Percentiles rank a stretch among this genome's conserved stretches.
phyloP scores from a whole-genome alignment of 35 echinoderm and acorn worm species.

The Ophiothrix spiculata region DNA sequence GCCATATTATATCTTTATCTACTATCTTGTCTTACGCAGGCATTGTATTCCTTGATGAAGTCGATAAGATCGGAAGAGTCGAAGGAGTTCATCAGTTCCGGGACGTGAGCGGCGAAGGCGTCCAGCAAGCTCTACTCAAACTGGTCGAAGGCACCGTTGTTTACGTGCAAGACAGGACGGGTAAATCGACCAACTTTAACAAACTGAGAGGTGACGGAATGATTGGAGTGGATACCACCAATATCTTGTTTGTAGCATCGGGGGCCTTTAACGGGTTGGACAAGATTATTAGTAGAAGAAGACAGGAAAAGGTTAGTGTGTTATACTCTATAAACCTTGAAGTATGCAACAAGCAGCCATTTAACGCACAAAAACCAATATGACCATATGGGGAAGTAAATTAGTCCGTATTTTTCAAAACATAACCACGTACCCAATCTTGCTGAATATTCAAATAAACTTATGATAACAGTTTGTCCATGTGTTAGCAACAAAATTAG shows the following conservation, averaged over 20 bases:
- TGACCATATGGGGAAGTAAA: too few species aligned
- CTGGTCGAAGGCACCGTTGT: slow-evolving; percentile 77
- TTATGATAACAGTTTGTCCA: too few species aligned
- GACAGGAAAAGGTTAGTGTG: slow-evolving; percentile 70
- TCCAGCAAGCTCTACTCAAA: slow-evolving; percentile 80
- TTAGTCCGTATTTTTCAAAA: too few species aligned
- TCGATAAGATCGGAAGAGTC: slow-evolving; percentile 88
- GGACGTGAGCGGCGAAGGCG: slow-evolving; percentile 75
- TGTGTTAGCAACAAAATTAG: too few species aligned
- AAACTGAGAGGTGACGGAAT: slow-evolving; percentile 68
- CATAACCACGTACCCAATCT: too few species aligned
- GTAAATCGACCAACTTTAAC: slow-evolving; percentile 1
- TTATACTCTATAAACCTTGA: too few species aligned
- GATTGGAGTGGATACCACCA: slow-evolving; percentile 77
- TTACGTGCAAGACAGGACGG: slow-evolving; percentile 80
- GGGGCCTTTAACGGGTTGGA: slow-evolving; percentile 92
- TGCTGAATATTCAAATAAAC: too few species aligned
- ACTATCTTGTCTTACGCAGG: too few species aligned
- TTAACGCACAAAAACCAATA: too few species aligned
- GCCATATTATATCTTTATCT: not conserved
- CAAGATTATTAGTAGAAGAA: slow-evolving; percentile 76
- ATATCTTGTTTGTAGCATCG: slow-evolving; percentile 87
- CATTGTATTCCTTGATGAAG: slow-evolving; percentile 84
- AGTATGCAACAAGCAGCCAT: too few species aligned
- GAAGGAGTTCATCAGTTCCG: slow-evolving; percentile 71